Evolutionary conservation across 2,113 vertebrate species (phyloP).

Genomic region (Megalops atlanticus): DNA sequence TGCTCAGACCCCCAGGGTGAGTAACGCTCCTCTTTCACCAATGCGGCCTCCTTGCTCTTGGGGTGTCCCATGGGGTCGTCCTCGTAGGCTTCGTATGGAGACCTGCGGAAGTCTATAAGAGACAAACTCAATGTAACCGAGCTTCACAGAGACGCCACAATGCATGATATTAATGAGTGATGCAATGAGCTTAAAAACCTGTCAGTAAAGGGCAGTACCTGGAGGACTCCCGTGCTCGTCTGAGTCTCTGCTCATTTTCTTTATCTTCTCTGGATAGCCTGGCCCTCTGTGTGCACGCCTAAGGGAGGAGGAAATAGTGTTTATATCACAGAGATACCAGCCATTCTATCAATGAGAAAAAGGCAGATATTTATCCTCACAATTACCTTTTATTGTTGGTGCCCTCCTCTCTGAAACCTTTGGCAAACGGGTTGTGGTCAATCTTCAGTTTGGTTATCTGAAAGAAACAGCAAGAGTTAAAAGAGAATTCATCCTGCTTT

Average conservation of each 20-base stretch:
- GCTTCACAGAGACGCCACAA: not conserved
- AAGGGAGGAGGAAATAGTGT: slow-evolving; percentile 15
- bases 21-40: slow-evolving; percentile 71
- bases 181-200: not conserved
- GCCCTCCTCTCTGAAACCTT: slow-evolving; percentile 87
- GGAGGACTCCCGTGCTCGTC: slow-evolving; percentile 60
- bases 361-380: not conserved
- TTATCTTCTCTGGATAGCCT: slow-evolving; percentile 56
- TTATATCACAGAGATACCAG: not conserved
- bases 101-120: slow-evolving; percentile 57
- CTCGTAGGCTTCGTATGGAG: slow-evolving; percentile 60
- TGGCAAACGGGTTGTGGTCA: slow-evolving; percentile 89
- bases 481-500: not conserved
- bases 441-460: slow-evolving; percentile 92
- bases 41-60: slow-evolving; percentile 51
- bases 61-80: slow-evolving; percentile 59
- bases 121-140: not conserved
- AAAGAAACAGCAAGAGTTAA: slow-evolving; percentile 27
- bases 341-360: not conserved
- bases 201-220: slow-evolving; percentile 47
- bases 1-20: slow-evolving; percentile 76
- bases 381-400: slow-evolving; percentile 78
- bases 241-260: slow-evolving; percentile 44
- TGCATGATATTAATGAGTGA: not conserved
- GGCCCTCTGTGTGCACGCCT: slow-evolving; percentile 65